Percentiles rank a stretch among this genome's conserved stretches.
Conservation (phyloP, 2,113 vertebrate species). For the Coptodon rendalli region DNA sequence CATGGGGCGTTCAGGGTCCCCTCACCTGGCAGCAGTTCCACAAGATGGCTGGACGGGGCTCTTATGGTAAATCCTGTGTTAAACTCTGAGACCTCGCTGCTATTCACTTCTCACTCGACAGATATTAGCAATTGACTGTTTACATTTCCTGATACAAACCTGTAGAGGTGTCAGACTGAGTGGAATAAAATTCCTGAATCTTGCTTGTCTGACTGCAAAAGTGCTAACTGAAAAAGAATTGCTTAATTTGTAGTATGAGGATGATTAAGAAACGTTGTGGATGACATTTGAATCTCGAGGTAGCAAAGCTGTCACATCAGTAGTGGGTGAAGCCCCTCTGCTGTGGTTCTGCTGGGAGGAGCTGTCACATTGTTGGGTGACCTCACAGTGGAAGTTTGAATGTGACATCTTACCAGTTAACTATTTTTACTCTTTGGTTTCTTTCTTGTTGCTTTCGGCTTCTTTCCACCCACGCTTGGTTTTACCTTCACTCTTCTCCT, state of each 20-base stretch:
- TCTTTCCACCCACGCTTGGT: not conserved
- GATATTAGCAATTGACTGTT: not conserved
- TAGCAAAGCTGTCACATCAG: constrained; percentile 22
- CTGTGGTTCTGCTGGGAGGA: constrained; percentile 22
- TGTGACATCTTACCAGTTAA: not conserved
- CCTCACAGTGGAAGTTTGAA: not conserved
- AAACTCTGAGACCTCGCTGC: not conserved
- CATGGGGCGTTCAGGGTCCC: constrained; percentile 96
- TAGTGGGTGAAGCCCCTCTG: not conserved
- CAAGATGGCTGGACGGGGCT: constrained; percentile 98
- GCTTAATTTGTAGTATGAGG: not conserved
- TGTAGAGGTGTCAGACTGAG: not conserved
- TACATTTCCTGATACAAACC: not conserved
- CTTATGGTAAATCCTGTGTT: constrained; percentile 79
- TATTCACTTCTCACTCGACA: not conserved
- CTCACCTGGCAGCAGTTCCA: constrained; percentile 99
- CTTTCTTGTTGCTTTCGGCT: not conserved
- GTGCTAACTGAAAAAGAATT: not conserved
- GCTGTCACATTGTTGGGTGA: not conserved
- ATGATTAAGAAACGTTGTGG: not conserved
- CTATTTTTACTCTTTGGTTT: not conserved
- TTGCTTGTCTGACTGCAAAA: not conserved
- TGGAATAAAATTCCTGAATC: not conserved
- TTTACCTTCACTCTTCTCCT: not conserved
- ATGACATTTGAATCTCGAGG: not conserved